Conservation (phyloP, 2,113 vertebrate species). For the Cebidichthys violaceus region DNA sequence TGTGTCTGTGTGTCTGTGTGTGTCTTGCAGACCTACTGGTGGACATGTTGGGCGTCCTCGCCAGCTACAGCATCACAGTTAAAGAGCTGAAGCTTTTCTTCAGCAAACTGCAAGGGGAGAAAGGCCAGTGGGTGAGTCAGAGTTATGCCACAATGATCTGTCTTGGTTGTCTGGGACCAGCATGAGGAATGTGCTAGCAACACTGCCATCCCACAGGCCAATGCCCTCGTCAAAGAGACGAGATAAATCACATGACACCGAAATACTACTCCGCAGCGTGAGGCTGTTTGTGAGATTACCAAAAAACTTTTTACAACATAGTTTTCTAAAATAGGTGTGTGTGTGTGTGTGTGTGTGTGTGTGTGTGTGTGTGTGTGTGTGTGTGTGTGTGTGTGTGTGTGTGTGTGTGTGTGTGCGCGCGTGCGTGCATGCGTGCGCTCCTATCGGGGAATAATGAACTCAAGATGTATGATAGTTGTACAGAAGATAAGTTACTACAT, state of each 20-base stretch:
- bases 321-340: neutral
- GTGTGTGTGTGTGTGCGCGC: neutral
- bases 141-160: conserved; percentile 46
- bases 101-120: conserved; percentile 96
- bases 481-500: conserved; percentile 29
- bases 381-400: neutral
- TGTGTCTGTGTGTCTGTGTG: conserved; percentile 9
- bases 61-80: conserved; percentile 97
- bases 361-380: neutral
- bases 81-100: conserved; percentile 98
- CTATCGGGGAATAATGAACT: conserved; percentile 7
- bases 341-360: too few relatives aligned
- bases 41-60: conserved; percentile 96
- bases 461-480: conserved; percentile 23
- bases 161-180: conserved; percentile 42
- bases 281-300: neutral
- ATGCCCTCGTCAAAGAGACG: conserved; percentile 26
- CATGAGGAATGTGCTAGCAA: conserved; percentile 66
- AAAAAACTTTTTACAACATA: conserved; percentile 5
- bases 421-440: too few relatives aligned
- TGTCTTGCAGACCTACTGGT: conserved; percentile 91
- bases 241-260: conserved; percentile 53
- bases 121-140: conserved; percentile 94
- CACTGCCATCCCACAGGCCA: conserved; percentile 37
- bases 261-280: neutral